A percentile compares a stretch with the other conserved stretches of the same genome.
These are phyloP conservation scores for Dendrocincla fuliginosa DNA, from an alignment of 2,797 vertebrate species.

Conservation along the genomic window DNA sequence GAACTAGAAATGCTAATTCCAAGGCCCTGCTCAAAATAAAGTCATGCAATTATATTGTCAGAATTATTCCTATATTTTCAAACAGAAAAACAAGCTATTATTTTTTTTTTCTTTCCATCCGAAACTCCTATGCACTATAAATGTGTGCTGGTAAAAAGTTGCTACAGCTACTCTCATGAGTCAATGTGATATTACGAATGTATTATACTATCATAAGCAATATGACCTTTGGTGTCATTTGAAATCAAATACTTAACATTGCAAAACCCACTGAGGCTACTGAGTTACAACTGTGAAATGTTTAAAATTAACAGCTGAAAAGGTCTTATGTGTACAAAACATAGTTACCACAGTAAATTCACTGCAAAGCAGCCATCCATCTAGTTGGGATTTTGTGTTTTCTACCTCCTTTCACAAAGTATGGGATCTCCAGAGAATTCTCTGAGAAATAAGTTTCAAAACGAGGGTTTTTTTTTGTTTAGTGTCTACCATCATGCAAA, in stretches of 20 bases:
- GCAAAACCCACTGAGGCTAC: neutral
- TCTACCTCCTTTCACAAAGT: neutral
- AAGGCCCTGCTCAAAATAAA: neutral
- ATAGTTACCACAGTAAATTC: neutral
- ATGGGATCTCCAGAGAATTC: neutral
- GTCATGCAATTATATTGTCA: neutral
- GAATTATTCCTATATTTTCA: neutral
- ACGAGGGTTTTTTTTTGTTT: neutral
- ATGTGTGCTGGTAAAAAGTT: neutral
- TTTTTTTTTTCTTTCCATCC: neutral
- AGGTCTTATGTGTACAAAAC: neutral
- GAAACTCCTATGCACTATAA: neutral
- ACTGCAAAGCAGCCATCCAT: neutral
- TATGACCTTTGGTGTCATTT: neutral
- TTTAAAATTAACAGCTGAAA: neutral
- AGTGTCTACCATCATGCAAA: neutral
- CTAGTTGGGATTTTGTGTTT: neutral
- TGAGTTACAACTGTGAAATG: neutral
- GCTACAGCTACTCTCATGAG: neutral
- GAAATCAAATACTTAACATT: neutral
- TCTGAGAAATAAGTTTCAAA: neutral
- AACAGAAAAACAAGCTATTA: neutral
- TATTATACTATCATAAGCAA: neutral
- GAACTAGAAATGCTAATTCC: neutral
- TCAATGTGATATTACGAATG: neutral